phyloP scores from a whole-genome alignment of 2,797 vertebrate species.

The Tragopan temminckii region DNA sequence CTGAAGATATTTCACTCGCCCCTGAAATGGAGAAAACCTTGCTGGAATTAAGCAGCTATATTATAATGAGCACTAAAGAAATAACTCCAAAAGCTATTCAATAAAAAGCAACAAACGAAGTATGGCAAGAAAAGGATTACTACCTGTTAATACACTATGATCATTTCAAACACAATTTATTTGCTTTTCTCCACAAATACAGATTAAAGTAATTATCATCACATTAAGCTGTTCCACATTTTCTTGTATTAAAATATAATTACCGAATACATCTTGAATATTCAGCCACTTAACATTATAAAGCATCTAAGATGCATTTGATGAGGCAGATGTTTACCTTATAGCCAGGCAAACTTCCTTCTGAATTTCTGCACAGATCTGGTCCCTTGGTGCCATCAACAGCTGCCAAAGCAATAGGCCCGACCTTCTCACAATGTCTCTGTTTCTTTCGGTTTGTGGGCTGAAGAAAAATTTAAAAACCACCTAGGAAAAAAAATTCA shows the following conservation, averaged over 20 bases:
- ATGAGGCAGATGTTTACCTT: slow-evolving; percentile 82
- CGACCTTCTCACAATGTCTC: slow-evolving; percentile 92
- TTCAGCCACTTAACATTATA: not conserved
- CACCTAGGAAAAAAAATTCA: slow-evolving; percentile 84
- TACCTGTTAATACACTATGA: not conserved
- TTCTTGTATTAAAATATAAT: not conserved
- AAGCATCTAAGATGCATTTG: not conserved
- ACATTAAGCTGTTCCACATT: not conserved
- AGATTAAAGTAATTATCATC: not conserved
- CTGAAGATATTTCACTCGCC: not conserved
- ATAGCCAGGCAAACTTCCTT: slow-evolving; percentile 97
- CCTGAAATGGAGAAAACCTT: not conserved
- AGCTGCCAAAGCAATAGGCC: slow-evolving; percentile 96
- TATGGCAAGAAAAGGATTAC: not conserved
- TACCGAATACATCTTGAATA: not conserved
- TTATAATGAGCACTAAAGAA: not conserved
- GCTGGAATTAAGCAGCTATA: not conserved
- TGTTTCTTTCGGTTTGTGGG: slow-evolving; percentile 94
- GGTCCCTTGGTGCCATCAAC: slow-evolving; percentile 95
- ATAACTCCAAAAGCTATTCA: not conserved
- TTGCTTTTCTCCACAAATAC: not conserved
- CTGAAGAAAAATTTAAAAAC: slow-evolving; percentile 98
- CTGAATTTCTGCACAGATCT: slow-evolving; percentile 95
- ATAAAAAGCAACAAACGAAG: not conserved
- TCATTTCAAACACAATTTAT: not conserved